Percentiles rank a stretch among this genome's conserved stretches.
These are phyloP conservation scores for Gymnoscopelus braueri DNA, from an alignment of 2,797 vertebrate genomes.

Conservation along the genomic window DNA sequence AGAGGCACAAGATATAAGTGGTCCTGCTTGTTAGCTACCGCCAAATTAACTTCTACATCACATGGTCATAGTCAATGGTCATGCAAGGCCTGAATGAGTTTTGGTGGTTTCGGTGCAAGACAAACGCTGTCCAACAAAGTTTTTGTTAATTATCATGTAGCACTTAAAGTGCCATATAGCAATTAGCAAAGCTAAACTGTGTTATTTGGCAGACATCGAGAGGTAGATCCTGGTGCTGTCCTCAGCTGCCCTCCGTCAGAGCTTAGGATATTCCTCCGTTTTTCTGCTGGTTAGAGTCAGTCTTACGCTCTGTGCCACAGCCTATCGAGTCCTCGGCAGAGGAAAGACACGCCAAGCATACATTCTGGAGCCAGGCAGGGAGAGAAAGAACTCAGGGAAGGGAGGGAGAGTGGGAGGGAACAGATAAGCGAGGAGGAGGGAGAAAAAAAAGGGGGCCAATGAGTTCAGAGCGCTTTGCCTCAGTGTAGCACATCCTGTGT, in stretches of 20 bases:
- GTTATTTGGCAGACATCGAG: neutral
- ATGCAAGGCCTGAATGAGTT: neutral
- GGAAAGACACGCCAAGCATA: slow-evolving; percentile 36
- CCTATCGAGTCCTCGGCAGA: slow-evolving; percentile 31
- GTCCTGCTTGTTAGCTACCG: neutral
- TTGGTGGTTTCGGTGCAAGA: neutral
- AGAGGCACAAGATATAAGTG: neutral
- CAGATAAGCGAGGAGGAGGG: slow-evolving; percentile 31
- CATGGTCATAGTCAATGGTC: neutral
- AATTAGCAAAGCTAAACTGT: neutral
- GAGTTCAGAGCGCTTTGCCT: slow-evolving; percentile 65
- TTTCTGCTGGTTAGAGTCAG: slow-evolving; percentile 26
- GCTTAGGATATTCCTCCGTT: neutral
- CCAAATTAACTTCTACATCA: neutral
- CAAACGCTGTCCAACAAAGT: neutral
- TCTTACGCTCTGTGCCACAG: slow-evolving; percentile 35
- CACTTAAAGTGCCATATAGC: neutral
- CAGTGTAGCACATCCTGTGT: slow-evolving; percentile 11
- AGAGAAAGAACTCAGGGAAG: slow-evolving; percentile 20
- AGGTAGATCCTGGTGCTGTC: neutral
- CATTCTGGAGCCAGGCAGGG: slow-evolving; percentile 23
- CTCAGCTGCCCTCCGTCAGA: slow-evolving; percentile 14
- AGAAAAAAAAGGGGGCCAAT: slow-evolving; percentile 53
- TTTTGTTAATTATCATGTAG: neutral
- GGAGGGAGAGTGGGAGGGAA: slow-evolving; percentile 35